Percentiles rank a stretch among this genome's conserved stretches.
Conservation (phyloP, 2,113 vertebrate genomes). For the Ciconia maguari region DNA sequence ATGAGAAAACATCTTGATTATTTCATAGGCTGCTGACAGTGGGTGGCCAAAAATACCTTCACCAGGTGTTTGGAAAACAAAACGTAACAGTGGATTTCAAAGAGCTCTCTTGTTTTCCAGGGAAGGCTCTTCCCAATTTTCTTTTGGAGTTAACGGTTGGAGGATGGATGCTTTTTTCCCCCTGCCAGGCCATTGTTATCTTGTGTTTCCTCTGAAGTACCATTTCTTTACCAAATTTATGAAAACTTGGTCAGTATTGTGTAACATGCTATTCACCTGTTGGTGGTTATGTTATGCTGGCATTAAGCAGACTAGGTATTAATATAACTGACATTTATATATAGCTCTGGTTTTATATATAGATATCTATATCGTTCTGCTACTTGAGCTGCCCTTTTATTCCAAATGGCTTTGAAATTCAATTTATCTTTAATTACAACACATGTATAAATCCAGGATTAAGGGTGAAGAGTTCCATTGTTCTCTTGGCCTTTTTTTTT, state of each 20-base stretch:
- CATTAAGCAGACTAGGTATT: neutral
- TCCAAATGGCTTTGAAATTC: slow-evolving; percentile 49
- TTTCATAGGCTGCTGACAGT: neutral
- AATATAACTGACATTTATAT: neutral
- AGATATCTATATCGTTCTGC: neutral
- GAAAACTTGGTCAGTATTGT: neutral
- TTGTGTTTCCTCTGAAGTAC: neutral
- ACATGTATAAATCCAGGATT: slow-evolving; percentile 27
- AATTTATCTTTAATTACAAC: slow-evolving; percentile 47
- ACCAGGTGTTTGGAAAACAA: neutral
- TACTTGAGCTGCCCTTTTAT: slow-evolving; percentile 14
- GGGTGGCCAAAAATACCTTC: neutral
- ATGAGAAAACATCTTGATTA: neutral
- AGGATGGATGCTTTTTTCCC: neutral
- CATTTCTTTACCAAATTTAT: neutral
- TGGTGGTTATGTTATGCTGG: neutral
- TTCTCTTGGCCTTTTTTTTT: neutral
- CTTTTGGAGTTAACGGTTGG: neutral
- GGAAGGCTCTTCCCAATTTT: neutral
- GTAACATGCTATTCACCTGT: neutral
- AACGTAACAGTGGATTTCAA: neutral
- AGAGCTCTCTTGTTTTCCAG: neutral
- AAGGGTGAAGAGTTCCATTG: slow-evolving; percentile 25
- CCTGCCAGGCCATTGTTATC: neutral
- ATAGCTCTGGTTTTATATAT: neutral